Evolutionary conservation across 2,113 vertebrate genomes (phyloP), one percentile per base, ranked within the genome.

Genomic region (Pseudopipra pipra): DNA sequence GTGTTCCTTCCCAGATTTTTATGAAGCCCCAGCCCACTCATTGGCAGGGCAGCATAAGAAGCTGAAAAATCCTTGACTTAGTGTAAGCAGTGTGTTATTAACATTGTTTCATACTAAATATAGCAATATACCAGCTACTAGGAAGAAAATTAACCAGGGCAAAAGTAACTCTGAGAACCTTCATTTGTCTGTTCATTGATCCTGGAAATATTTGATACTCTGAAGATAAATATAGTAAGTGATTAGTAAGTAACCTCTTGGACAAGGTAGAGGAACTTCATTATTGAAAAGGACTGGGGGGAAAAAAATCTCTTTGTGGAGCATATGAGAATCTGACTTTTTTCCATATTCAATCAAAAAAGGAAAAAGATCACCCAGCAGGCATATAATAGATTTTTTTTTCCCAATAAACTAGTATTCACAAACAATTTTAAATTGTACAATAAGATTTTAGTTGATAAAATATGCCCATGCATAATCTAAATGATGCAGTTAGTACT

Each of bases 1-100:
- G 7, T 65, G 37, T 58, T 65, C 10, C 19, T 51, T 78, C 51
- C 23, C 80, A 65, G 37, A 43, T 22, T 66, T 8, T 46, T 6
- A 1, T 44, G 37, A 23, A 71, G 12, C 27, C 31, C 27, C 11
- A 30, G 30, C 33, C 19, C 9, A 6, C 19, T 33, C 3, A 0
- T 9, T 51, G 43, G 20, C 20, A 65, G 16, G 16, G 23, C 59
- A 59, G 16, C 16, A 24, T 23, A 31, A 59, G 52, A 74, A 73
- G 35, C 27, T 52, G 44, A 6, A 8, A 66, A 58, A 27, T 51
- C 44, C 22, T 43, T 56, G 37, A 43, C 19, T 77, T 72, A 8
- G 16, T 58, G 33, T 78, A 58, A 51, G 20, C 44, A 31, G 5
- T 65, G 23, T 52, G 11, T 72, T 52, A 22, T 11, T 51, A 52